phyloP scores from a whole-genome alignment of 2,888 invertebrate species.

The Chaetogeoica ovagalla region DNA sequence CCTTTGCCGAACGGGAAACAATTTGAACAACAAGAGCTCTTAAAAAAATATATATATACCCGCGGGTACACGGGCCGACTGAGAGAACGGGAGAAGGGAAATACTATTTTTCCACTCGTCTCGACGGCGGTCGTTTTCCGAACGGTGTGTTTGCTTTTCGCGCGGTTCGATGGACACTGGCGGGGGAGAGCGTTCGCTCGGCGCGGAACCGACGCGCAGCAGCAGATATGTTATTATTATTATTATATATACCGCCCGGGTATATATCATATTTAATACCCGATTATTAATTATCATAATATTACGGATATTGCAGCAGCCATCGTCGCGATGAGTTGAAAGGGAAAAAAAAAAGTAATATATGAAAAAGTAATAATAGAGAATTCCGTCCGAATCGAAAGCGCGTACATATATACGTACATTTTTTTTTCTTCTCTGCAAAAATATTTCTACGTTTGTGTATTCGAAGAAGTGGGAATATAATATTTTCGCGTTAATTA shows the following conservation, averaged over 20 bases:
- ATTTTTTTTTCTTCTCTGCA: no score
- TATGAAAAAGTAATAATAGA: no score
- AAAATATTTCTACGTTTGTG: no score
- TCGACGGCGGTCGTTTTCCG: no score
- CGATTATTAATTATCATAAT: slow-evolving; percentile 51
- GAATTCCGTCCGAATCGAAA: no score
- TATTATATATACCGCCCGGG: slow-evolving; percentile 1
- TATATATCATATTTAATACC: slow-evolving; percentile 49
- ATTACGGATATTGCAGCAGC: neutral
- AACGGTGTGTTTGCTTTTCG: slow-evolving; percentile 41
- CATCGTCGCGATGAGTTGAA: neutral
- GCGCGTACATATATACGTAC: no score
- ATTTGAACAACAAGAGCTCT: slow-evolving; percentile 50
- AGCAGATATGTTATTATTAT: slow-evolving; percentile 28
- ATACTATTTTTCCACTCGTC: neutral
- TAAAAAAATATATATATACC: slow-evolving; percentile 16
- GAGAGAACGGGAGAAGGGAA: no score
- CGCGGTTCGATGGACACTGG: slow-evolving; percentile 32
- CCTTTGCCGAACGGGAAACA: slow-evolving; percentile 51
- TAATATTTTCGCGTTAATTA: no score
- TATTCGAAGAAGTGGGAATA: no score
- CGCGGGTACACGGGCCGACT: slow-evolving; percentile 26
- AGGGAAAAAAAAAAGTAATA: neutral
- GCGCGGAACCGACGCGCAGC: slow-evolving; percentile 30
- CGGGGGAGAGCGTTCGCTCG: neutral